Conservation (phyloP, 2,113 vertebrate genomes). For the Engraulis encrasicolus region DNA sequence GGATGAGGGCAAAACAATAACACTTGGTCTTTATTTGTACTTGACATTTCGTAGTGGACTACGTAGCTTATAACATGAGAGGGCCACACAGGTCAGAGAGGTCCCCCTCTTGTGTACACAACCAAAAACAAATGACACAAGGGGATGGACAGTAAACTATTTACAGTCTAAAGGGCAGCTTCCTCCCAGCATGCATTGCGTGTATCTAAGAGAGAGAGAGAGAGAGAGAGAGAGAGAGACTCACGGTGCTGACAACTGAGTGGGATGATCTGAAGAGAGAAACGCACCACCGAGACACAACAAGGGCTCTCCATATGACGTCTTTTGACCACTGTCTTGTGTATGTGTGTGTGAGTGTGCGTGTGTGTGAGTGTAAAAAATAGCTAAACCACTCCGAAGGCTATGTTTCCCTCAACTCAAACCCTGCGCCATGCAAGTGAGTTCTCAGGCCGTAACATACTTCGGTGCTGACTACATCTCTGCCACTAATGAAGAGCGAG, state of each 20-base stretch:
- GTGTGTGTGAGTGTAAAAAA: too few relatives aligned
- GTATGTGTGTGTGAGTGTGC: too few relatives aligned
- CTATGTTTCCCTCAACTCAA: not conserved
- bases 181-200: conserved; percentile 55
- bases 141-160: conserved; percentile 61
- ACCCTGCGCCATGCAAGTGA: not conserved
- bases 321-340: not conserved
- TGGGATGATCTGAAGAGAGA: not conserved
- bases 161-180: conserved; percentile 74
- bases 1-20: conserved; percentile 19
- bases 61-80: conserved; percentile 34
- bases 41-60: not conserved
- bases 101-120: conserved; percentile 61
- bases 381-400: not conserved
- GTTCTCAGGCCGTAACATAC: not conserved
- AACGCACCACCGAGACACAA: not conserved
- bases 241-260: not conserved
- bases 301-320: not conserved
- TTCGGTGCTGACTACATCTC: not conserved
- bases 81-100: conserved; percentile 19
- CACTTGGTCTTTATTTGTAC: conserved; percentile 24
- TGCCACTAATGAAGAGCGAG: not conserved
- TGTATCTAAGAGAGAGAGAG: too few relatives aligned
- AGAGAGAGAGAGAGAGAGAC: too few relatives aligned
- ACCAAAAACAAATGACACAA: conserved; percentile 52